A percentile compares a stretch with the other conserved stretches of the same genome.
Evolutionary conservation across 53 echinoderm and acorn worm species (phyloP).

Genomic region (Astropecten irregularis): DNA sequence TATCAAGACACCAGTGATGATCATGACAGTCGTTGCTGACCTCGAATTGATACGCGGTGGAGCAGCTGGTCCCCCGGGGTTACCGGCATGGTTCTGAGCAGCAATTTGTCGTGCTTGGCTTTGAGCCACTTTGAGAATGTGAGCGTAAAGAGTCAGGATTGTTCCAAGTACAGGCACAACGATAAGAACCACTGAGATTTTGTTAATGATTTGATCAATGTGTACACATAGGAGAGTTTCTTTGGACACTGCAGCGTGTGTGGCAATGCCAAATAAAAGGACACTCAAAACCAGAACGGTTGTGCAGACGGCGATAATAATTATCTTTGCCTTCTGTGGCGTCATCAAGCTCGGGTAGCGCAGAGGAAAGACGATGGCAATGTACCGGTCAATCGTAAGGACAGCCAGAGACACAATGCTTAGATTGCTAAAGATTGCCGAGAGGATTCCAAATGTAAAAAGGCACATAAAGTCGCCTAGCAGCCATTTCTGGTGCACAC

Average conservation of each 20-base stretch:
- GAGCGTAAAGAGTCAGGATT: neutral
- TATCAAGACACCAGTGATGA: neutral
- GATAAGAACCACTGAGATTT: too few species aligned
- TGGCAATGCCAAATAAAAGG: neutral
- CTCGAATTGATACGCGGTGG: neutral
- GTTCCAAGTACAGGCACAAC: neutral
- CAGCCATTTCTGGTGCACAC: neutral
- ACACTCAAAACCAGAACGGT: neutral
- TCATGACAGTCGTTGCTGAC: constrained; percentile 11
- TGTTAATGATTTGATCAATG: neutral
- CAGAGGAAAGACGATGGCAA: constrained; percentile 6
- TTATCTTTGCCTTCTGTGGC: neutral
- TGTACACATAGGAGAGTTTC: neutral
- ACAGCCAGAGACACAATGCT: neutral
- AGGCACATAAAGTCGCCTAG: neutral
- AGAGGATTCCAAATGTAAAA: neutral
- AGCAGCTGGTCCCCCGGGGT: neutral
- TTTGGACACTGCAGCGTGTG: too few species aligned
- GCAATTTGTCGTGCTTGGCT: constrained; percentile 24
- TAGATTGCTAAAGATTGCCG: neutral
- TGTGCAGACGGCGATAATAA: neutral
- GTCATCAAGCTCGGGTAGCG: constrained; percentile 1
- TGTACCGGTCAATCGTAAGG: constrained; percentile 16
- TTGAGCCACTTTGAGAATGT: constrained; percentile 19
- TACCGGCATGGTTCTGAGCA: neutral